Percentiles rank a stretch among this genome's conserved stretches.
Conservation (phyloP, 2,888 invertebrate genomes). For the Leptogaster cylindrica region DNA sequence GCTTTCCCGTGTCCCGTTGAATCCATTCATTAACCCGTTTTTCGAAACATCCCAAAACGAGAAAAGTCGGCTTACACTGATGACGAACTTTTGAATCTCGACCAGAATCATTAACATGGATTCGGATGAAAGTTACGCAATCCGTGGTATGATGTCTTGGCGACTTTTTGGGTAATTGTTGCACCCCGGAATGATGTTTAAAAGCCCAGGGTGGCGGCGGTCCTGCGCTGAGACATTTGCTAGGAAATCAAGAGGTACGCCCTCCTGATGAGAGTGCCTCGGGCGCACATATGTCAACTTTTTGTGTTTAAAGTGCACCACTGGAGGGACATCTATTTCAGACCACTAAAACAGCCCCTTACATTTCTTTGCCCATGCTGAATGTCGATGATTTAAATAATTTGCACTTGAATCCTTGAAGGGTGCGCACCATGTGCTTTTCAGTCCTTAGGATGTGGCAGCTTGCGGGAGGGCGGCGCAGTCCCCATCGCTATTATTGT, state of each 20-base stretch:
- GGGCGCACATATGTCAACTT: slow-evolving; percentile 62
- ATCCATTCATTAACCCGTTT: neutral
- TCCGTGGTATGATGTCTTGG: no score
- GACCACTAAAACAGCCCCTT: neutral
- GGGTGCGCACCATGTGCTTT: slow-evolving; percentile 34
- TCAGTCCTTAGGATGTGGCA: neutral
- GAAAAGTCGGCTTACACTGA: no score
- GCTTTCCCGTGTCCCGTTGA: slow-evolving; percentile 3
- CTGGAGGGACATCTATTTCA: neutral
- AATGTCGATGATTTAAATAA: slow-evolving; percentile 27
- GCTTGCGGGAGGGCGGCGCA: neutral
- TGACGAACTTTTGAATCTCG: no score
- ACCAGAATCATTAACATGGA: no score
- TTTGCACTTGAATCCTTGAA: slow-evolving; percentile 19
- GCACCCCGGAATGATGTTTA: no score
- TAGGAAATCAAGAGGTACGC: slow-evolving; percentile 48
- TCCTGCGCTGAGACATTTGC: slow-evolving; percentile 36
- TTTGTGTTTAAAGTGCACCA: slow-evolving; percentile 46
- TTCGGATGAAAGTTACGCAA: no score
- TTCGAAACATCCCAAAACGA: neutral
- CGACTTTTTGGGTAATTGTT: no score
- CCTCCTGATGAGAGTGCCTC: slow-evolving; percentile 60
- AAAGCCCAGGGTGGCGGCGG: neutral
- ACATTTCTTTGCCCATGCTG: neutral
- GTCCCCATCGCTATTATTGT: neutral